These are phyloP conservation scores for Cacoxenus indagator DNA, from an alignment of 2,888 invertebrate species.

Conservation along the genomic window DNA sequence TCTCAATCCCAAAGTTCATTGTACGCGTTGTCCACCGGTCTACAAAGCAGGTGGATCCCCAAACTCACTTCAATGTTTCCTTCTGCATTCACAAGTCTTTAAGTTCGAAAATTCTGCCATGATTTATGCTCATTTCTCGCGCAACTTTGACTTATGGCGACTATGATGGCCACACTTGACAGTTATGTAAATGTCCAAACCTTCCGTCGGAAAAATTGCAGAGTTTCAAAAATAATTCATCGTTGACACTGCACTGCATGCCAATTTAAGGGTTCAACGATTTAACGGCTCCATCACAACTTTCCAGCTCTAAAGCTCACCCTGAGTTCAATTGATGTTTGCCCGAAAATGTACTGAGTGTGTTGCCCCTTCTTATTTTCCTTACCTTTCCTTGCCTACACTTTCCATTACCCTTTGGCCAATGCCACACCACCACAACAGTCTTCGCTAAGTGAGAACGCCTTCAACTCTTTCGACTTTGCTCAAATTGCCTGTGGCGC, in stretches of 20 bases:
- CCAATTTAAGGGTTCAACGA: slow-evolving; percentile 65
- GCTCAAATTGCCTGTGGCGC: background rate
- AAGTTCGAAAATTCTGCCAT: slow-evolving; percentile 29
- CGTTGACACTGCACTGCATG: slow-evolving; percentile 58
- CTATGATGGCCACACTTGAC: slow-evolving; percentile 54
- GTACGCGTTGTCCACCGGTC: too few relatives aligned
- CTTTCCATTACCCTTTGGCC: slow-evolving; percentile 37
- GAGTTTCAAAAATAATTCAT: slow-evolving; percentile 64
- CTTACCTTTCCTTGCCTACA: slow-evolving; percentile 3
- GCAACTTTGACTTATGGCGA: slow-evolving; percentile 51
- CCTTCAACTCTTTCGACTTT: background rate
- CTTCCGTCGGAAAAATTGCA: slow-evolving; percentile 13
- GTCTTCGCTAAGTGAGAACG: background rate
- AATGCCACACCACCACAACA: background rate
- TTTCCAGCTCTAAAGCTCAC: background rate
- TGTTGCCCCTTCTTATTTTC: slow-evolving; percentile 31
- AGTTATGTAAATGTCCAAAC: slow-evolving; percentile 49
- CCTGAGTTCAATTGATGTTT: background rate
- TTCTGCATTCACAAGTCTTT: background rate
- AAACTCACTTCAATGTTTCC: background rate
- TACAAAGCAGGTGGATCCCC: too few relatives aligned
- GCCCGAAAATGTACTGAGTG: slow-evolving; percentile 42
- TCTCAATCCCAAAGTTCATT: too few relatives aligned
- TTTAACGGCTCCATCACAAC: slow-evolving; percentile 30
- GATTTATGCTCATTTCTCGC: slow-evolving; percentile 56